These are phyloP conservation scores for Hippocampus kuda DNA, from an alignment of 2,797 vertebrate species.

Conservation along the genomic window DNA sequence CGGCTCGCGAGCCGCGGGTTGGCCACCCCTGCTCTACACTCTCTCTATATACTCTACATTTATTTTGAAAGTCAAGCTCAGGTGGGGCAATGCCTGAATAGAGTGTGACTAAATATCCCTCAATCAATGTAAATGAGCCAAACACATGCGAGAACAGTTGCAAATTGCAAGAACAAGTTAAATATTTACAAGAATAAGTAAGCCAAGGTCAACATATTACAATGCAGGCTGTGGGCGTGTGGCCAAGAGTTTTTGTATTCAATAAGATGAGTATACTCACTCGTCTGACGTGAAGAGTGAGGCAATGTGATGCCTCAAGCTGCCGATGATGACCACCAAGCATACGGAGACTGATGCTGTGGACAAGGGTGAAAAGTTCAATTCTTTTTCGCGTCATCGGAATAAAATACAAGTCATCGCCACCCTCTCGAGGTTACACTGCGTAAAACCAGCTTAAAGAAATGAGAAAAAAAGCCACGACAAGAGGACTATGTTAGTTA, in stretches of 20 bases:
- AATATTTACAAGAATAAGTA: slow-evolving; percentile 21
- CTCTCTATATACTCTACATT: too few relatives aligned
- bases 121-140: background rate
- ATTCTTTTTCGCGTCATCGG: background rate
- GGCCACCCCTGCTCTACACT: too few relatives aligned
- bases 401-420: background rate
- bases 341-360: slow-evolving; percentile 55
- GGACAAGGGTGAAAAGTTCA: background rate
- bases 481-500: too few relatives aligned
- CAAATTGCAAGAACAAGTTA: slow-evolving; percentile 9
- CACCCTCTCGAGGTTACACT: too few relatives aligned
- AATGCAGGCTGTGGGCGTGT: background rate
- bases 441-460: too few relatives aligned
- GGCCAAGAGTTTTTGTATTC: background rate
- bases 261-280: slow-evolving; percentile 59
- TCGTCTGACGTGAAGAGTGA: slow-evolving; percentile 74
- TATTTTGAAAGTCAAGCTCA: too few relatives aligned
- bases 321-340: slow-evolving; percentile 47
- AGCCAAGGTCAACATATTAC: slow-evolving; percentile 12
- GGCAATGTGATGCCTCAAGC: slow-evolving; percentile 65
- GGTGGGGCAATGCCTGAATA: too few relatives aligned
- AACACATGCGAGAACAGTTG: background rate
- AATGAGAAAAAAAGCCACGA: too few relatives aligned
- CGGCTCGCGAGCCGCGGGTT: too few relatives aligned
- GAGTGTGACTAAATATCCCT: too few relatives aligned